Percentiles rank a stretch among this genome's conserved stretches.
Evolutionary conservation across 1,140 invertebrate genomes (phyloP).

Genomic region (Asbolus verrucosus): DNA sequence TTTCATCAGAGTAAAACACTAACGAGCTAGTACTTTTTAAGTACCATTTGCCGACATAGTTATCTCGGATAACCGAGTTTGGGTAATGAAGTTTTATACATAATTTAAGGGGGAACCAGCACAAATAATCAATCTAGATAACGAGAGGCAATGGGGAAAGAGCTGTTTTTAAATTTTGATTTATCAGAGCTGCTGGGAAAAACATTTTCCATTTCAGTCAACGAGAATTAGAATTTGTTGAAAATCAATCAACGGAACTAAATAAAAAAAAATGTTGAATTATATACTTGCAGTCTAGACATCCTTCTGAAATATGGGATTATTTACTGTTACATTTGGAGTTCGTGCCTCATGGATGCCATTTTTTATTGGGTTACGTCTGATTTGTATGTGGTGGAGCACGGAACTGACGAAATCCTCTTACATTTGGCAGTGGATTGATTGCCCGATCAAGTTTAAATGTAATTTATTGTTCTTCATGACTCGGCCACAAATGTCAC

Average conservation of each 20-base stretch:
- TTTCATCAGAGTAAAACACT: too few species aligned
- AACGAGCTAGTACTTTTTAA: background rate
- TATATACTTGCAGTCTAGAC: background rate
- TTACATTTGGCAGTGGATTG: conserved; percentile 27
- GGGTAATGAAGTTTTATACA: background rate
- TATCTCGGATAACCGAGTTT: background rate
- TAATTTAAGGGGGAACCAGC: background rate
- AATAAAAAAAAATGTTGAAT: background rate
- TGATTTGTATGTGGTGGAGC: conserved; percentile 29
- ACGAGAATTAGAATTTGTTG: too few species aligned
- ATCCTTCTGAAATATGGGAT: conserved; percentile 8
- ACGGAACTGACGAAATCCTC: conserved; percentile 18
- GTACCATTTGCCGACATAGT: background rate
- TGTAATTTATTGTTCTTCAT: conserved; percentile 29
- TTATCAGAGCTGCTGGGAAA: too few species aligned
- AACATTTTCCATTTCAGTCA: too few species aligned
- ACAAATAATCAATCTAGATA: background rate
- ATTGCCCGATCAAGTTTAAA: conserved; percentile 34
- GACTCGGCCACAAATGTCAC: conserved; percentile 21
- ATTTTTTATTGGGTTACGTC: conserved; percentile 29
- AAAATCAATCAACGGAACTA: too few species aligned
- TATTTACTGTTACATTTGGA: conserved; percentile 24
- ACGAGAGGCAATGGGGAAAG: too few species aligned
- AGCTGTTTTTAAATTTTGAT: too few species aligned
- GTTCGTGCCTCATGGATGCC: conserved; percentile 1